Evolutionary conservation across 2,797 vertebrate genomes (phyloP).

Genomic region (Antennarius maculatus): DNA sequence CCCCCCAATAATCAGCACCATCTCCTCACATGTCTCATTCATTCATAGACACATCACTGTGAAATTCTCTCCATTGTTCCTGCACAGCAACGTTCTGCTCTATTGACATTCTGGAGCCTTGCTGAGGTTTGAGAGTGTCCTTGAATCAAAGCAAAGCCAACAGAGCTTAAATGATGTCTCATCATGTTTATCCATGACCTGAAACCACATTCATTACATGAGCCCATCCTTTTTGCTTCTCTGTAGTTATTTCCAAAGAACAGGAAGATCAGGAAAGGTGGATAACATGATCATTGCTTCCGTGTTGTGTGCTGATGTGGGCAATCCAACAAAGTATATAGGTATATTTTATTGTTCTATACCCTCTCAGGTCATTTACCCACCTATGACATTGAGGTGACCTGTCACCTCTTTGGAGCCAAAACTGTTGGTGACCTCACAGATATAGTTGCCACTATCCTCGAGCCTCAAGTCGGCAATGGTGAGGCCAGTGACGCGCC

Average conservation of each 20-base stretch:
- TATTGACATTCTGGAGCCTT: conserved; percentile 27
- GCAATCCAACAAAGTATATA: not conserved
- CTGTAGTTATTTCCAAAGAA: conserved; percentile 11
- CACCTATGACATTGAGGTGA: conserved; percentile 93
- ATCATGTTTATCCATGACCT: conserved; percentile 13
- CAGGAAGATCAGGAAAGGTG: conserved; percentile 5
- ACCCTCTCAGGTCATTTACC: conserved; percentile 42
- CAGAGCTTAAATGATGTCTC: conserved; percentile 51
- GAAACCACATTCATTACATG: conserved; percentile 31
- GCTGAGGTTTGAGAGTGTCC: conserved; percentile 36
- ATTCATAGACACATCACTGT: conserved; percentile 10
- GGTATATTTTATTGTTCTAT: not conserved
- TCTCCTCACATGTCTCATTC: conserved; percentile 18
- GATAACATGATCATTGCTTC: not conserved
- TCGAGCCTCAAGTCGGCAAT: conserved; percentile 92
- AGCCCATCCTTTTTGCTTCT: conserved; percentile 15
- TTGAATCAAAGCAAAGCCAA: conserved; percentile 27
- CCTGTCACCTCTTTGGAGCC: conserved; percentile 96
- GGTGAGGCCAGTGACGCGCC: conserved; percentile 91
- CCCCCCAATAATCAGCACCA: conserved; percentile 5
- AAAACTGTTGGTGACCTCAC: conserved; percentile 98
- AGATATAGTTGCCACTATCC: conserved; percentile 97
- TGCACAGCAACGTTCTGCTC: conserved; percentile 27
- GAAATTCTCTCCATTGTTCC: conserved; percentile 6
- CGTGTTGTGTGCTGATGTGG: not conserved